phyloP scores from a whole-genome alignment of 2,797 vertebrate genomes.

The Peromyscus eremicus region DNA sequence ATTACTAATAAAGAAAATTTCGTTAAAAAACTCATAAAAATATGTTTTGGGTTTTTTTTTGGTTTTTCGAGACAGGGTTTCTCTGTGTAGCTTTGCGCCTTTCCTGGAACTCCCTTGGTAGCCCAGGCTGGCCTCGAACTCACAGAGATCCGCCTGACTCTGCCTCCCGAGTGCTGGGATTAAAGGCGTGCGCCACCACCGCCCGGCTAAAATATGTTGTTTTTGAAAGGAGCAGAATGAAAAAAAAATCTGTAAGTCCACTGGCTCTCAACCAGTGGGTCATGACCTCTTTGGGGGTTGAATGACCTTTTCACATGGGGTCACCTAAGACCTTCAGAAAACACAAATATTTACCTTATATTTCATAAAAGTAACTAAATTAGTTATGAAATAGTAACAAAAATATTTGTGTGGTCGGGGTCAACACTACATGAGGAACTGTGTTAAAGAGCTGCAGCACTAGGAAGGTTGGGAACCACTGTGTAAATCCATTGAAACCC shows the following conservation, averaged over 20 bases:
- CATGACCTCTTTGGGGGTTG: rapidly evolving
- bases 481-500: not conserved
- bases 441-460: not conserved
- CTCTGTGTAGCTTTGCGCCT: too few relatives aligned
- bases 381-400: not conserved
- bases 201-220: not conserved
- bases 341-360: not conserved
- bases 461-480: not conserved
- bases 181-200: too few relatives aligned
- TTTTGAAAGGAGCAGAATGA: not conserved
- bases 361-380: not conserved
- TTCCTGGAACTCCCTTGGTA: too few relatives aligned
- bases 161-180: too few relatives aligned
- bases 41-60: too few relatives aligned
- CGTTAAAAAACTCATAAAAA: not conserved
- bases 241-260: not conserved
- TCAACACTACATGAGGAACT: not conserved
- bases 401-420: rapidly evolving
- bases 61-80: too few relatives aligned
- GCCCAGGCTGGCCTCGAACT: too few relatives aligned
- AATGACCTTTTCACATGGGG: not conserved
- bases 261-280: not conserved
- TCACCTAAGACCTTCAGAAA: not conserved
- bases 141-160: too few relatives aligned
- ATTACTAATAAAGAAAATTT: not conserved